phyloP scores from a whole-genome alignment of 2,113 vertebrate species.

The Recurvirostra avosetta region DNA sequence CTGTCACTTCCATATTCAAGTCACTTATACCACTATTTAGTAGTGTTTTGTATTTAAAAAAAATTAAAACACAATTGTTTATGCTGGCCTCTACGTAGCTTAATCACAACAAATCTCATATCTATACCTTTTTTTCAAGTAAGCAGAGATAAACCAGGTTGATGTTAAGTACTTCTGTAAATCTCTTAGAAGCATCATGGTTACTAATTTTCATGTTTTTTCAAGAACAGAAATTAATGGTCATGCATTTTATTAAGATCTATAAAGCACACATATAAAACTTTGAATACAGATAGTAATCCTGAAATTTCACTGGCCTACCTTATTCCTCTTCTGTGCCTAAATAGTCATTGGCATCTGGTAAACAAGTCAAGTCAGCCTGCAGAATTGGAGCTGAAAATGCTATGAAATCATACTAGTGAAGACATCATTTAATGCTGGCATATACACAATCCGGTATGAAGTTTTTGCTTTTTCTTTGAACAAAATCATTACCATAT shows the following conservation, averaged over 20 bases:
- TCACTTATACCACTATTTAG: background rate
- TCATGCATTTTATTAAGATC: background rate
- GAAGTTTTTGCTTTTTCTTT: background rate
- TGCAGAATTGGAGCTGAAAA: background rate
- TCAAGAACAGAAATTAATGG: background rate
- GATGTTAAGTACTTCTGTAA: background rate
- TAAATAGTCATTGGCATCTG: background rate
- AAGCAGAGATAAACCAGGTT: background rate
- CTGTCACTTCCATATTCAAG: background rate
- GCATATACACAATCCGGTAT: accelerated
- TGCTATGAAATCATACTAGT: background rate
- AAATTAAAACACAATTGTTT: background rate
- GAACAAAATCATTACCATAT: background rate
- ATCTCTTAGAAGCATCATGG: background rate
- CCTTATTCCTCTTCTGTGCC: background rate
- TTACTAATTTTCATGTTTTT: background rate
- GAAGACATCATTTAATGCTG: background rate
- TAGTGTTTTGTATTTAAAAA: too few relatives aligned
- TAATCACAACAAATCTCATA: background rate
- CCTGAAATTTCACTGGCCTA: background rate
- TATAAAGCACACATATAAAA: background rate
- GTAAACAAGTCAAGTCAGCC: background rate
- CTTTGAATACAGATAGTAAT: background rate
- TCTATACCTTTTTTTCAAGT: background rate
- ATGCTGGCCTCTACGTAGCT: background rate